Percentiles rank a stretch among this genome's conserved stretches.
Evolutionary conservation across 37 sponge, comb jelly and placozoan species (phyloP).

Genomic region (Ianthella basta): DNA sequence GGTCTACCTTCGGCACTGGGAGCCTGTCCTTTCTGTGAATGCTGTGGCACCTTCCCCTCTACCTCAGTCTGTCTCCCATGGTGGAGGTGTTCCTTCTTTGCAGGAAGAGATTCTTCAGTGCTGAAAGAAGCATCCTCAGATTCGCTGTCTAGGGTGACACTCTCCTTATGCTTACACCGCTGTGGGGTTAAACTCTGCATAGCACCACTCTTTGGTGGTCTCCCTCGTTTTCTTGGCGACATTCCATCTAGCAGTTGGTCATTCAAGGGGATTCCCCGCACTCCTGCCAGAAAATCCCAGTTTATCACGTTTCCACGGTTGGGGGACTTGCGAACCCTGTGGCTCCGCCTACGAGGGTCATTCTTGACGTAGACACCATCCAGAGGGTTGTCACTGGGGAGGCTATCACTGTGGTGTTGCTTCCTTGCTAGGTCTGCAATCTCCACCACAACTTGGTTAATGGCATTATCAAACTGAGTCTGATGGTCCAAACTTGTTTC

Average conservation of each 20-base stretch:
- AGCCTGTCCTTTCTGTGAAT: too few species aligned
- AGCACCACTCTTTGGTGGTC: background rate
- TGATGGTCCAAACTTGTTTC: too few species aligned
- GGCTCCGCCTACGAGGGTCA: background rate
- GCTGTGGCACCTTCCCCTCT: too few species aligned
- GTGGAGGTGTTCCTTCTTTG: too few species aligned
- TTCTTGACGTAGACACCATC: background rate
- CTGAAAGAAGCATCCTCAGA: too few species aligned
- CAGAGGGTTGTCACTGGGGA: background rate
- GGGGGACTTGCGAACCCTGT: background rate
- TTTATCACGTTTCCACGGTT: slow-evolving; percentile 4
- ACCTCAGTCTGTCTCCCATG: too few species aligned
- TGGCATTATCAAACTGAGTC: too few species aligned
- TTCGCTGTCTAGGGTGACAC: too few species aligned
- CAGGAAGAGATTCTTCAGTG: too few species aligned
- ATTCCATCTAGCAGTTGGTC: background rate
- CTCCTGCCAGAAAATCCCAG: background rate
- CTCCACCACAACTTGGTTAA: too few species aligned
- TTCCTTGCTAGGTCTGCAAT: background rate
- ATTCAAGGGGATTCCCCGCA: background rate
- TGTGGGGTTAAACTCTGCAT: background rate
- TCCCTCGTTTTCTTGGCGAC: slow-evolving; percentile 6
- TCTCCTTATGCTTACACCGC: too few species aligned
- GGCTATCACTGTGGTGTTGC: background rate
- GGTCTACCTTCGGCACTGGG: too few species aligned